Evolutionary conservation across 2,888 invertebrate genomes (phyloP).

Genomic region (Hetaerina titia): DNA sequence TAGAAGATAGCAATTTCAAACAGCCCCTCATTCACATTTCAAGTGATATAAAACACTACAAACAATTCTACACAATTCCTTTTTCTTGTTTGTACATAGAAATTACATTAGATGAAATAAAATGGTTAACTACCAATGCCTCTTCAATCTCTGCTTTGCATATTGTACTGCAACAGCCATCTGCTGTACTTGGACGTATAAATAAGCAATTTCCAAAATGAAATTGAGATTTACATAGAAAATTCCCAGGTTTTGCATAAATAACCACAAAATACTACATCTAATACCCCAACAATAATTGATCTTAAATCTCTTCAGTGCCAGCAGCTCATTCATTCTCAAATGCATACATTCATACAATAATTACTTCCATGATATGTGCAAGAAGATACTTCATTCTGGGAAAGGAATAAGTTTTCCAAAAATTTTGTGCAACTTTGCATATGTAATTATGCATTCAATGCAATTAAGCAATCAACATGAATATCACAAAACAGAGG

Average conservation of each 20-base stretch:
- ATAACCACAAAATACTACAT: constrained; percentile 65
- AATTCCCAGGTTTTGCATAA: constrained; percentile 63
- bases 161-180: constrained; percentile 38
- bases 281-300: constrained; percentile 47
- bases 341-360: constrained; percentile 59
- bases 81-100: constrained; percentile 52
- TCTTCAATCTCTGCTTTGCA: constrained; percentile 38
- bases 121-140: constrained; percentile 40
- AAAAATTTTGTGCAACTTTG: constrained; percentile 43
- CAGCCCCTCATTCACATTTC: constrained; percentile 41
- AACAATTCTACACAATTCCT: constrained; percentile 53
- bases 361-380: constrained; percentile 65
- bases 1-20: constrained; percentile 35
- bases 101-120: constrained; percentile 56
- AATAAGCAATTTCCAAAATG: constrained; percentile 67
- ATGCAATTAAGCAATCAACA: not conserved
- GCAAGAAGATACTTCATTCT: constrained; percentile 52
- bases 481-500: not conserved
- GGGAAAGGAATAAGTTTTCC: constrained; percentile 36
- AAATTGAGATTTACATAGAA: constrained; percentile 62
- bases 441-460: constrained; percentile 2
- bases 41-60: constrained; percentile 58
- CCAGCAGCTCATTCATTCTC: not conserved
- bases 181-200: constrained; percentile 62
- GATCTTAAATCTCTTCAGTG: constrained; percentile 50